Conservation (phyloP, 2,797 vertebrate genomes). For the Tamandua tetradactyla region DNA sequence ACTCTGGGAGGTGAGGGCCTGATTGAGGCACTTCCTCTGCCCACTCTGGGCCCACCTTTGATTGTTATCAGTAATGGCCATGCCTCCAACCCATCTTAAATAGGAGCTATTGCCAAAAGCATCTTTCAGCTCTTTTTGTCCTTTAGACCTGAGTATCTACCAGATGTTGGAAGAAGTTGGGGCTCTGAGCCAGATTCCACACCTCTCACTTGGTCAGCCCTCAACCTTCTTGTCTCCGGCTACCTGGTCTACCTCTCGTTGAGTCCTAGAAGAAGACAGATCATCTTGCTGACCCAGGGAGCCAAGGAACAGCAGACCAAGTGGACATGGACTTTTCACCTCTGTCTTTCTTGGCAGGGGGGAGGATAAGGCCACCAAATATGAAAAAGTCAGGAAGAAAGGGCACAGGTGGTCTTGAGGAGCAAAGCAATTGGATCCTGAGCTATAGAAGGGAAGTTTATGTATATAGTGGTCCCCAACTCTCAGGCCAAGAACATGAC, state of each 20-base stretch:
- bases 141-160: not conserved
- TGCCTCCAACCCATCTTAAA: conserved; percentile 60
- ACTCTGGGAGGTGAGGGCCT: conserved; percentile 42
- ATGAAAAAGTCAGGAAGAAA: not conserved
- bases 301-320: conserved; percentile 31
- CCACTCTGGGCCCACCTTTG: not conserved
- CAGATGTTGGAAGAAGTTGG: not conserved
- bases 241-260: conserved; percentile 26
- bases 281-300: not conserved
- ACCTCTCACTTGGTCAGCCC: not conserved
- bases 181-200: conserved; percentile 25
- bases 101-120: conserved; percentile 73
- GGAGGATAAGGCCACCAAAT: not conserved
- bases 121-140: conserved; percentile 29
- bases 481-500: not conserved
- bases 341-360: not conserved
- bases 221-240: not conserved
- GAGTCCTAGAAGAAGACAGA: not conserved
- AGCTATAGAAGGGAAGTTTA: not conserved
- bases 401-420: not conserved
- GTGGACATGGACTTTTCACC: not conserved
- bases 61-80: conserved; percentile 32
- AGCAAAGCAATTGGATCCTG: not conserved
- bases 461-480: not conserved
- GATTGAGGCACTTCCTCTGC: not conserved